phyloP scores from a whole-genome alignment of 2,888 invertebrate species.

The Mactromeris polynyma region DNA sequence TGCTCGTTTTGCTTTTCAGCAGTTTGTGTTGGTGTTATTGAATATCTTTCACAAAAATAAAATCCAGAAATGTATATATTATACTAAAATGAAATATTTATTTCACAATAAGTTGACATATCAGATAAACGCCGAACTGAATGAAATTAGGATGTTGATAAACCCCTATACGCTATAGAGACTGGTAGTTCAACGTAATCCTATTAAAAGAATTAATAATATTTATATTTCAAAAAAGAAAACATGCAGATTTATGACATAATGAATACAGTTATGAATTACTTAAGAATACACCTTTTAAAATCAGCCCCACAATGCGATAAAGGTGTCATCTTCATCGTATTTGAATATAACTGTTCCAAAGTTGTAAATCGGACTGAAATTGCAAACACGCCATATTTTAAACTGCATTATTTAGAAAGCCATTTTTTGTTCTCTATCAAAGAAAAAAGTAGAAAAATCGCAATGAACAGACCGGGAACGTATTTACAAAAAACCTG shows the following conservation, averaged over 20 bases:
- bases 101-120: too few relatives aligned
- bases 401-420: background rate
- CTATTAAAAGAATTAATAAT: background rate
- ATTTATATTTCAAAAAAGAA: background rate
- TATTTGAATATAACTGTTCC: background rate
- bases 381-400: background rate
- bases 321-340: background rate
- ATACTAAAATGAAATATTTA: too few relatives aligned
- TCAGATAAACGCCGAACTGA: too few relatives aligned
- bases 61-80: too few relatives aligned
- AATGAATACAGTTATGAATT: background rate
- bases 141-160: background rate
- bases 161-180: background rate
- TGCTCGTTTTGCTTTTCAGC: too few relatives aligned
- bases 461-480: background rate
- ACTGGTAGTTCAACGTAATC: background rate
- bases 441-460: background rate
- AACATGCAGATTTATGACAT: slow-evolving; percentile 6
- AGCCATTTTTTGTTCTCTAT: background rate
- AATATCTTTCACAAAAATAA: too few relatives aligned
- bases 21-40: too few relatives aligned
- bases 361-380: background rate
- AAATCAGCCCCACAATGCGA: background rate
- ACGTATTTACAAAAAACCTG: background rate
- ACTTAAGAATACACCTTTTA: background rate